These are phyloP conservation scores for Ceyx melanurus DNA, from an alignment of 2,113 vertebrate species.

Conservation along the genomic window DNA sequence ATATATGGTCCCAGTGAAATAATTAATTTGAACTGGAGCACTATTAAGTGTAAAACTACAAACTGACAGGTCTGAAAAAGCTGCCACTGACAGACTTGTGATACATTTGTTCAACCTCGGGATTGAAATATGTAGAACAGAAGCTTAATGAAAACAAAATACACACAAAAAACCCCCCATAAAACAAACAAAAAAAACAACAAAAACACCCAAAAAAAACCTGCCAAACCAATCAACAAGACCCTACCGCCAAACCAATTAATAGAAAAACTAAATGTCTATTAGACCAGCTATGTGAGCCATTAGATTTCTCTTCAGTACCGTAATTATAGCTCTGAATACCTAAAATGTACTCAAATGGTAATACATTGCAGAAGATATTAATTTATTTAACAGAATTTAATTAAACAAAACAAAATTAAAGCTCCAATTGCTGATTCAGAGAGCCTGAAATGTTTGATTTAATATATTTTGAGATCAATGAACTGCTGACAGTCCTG, in stretches of 20 bases:
- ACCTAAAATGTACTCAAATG: background rate
- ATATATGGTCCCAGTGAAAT: background rate
- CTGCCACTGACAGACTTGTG: background rate
- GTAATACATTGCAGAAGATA: slow-evolving; percentile 8
- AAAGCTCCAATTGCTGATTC: slow-evolving; percentile 1
- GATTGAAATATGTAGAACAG: background rate
- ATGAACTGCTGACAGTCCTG: background rate
- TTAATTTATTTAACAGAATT: slow-evolving; percentile 10
- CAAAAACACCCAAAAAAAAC: background rate
- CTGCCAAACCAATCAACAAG: background rate
- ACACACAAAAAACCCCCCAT: background rate
- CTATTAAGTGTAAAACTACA: background rate
- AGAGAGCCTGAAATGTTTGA: slow-evolving; percentile 1
- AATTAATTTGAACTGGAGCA: background rate
- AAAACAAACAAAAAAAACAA: background rate
- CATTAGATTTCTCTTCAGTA: background rate
- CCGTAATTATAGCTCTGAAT: background rate
- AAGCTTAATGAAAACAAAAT: background rate
- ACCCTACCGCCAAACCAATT: background rate
- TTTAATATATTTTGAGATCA: background rate
- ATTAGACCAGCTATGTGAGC: background rate
- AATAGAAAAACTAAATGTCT: background rate
- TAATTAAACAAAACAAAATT: slow-evolving; percentile 39
- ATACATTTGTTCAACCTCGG: background rate
- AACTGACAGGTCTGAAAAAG: background rate